phyloP scores from a whole-genome alignment of 2,888 invertebrate genomes.

The Stictocephala bisonia region DNA sequence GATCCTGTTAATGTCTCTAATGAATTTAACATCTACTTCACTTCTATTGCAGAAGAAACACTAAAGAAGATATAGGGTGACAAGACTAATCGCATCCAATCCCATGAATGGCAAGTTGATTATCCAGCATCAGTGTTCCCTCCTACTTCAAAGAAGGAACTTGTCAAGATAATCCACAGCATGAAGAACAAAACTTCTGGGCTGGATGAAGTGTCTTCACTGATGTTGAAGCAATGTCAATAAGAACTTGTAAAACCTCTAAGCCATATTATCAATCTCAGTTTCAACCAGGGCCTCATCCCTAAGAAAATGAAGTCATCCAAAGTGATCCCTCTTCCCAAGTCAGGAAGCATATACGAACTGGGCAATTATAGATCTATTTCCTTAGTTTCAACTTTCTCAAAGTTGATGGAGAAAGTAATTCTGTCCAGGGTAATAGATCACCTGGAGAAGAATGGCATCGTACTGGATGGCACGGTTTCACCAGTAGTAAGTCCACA shows the following conservation, averaged over 20 bases:
- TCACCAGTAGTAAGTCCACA: too few species aligned
- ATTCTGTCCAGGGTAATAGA: neutral
- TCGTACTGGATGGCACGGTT: slow-evolving; percentile 1
- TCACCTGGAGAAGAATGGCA: neutral
- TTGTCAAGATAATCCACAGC: too few species aligned
- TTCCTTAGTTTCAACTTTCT: neutral
- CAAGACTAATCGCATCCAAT: too few species aligned
- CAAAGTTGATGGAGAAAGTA: neutral
- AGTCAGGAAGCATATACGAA: neutral
- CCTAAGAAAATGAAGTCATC: neutral
- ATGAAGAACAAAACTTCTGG: too few species aligned
- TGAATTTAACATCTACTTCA: neutral
- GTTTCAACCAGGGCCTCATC: neutral
- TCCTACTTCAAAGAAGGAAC: too few species aligned
- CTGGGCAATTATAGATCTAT: neutral
- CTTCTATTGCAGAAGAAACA: slow-evolving; percentile 5
- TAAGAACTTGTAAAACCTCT: too few species aligned
- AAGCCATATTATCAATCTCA: neutral
- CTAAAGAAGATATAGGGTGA: neutral
- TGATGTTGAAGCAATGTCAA: neutral
- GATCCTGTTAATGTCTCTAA: neutral
- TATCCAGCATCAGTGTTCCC: too few species aligned
- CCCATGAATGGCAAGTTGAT: too few species aligned
- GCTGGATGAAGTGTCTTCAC: too few species aligned
- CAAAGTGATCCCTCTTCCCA: neutral